Evolutionary conservation across 2,888 invertebrate species (phyloP).

Genomic region (Tridacna gigas): DNA sequence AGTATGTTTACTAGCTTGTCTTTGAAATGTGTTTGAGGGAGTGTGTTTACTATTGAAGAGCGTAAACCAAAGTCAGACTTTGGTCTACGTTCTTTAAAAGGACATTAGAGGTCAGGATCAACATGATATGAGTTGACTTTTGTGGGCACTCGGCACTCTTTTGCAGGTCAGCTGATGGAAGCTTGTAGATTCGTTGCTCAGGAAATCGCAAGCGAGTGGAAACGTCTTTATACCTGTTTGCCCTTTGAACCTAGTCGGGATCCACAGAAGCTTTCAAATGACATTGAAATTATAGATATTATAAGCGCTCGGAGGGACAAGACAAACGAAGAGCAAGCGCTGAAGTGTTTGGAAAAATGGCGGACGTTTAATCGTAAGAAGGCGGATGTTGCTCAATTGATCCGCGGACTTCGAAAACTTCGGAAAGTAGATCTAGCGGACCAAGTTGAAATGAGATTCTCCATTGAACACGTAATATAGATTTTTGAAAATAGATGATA

Average conservation of each 20-base stretch:
- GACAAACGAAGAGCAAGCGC: slow-evolving; percentile 74
- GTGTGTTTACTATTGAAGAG: too few species aligned
- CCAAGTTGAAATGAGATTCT: slow-evolving; percentile 72
- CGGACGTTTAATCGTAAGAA: slow-evolving; percentile 71
- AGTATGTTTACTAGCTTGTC: too few species aligned
- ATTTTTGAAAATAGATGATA: too few species aligned
- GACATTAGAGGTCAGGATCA: too few species aligned
- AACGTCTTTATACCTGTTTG: slow-evolving; percentile 74
- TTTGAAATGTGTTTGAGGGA: too few species aligned
- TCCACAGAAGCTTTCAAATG: slow-evolving; percentile 66
- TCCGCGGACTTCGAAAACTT: slow-evolving; percentile 71
- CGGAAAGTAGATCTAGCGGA: slow-evolving; percentile 72
- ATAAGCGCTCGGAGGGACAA: slow-evolving; percentile 72
- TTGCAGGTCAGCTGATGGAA: slow-evolving; percentile 72
- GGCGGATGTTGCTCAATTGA: slow-evolving; percentile 73
- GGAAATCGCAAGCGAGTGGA: slow-evolving; percentile 78
- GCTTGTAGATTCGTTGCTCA: slow-evolving; percentile 77
- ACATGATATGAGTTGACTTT: too few species aligned
- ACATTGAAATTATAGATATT: slow-evolving; percentile 76
- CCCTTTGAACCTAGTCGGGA: slow-evolving; percentile 79
- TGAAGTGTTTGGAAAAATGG: slow-evolving; percentile 79
- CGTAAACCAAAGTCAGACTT: too few species aligned
- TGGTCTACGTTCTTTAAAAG: too few species aligned
- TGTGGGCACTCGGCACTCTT: too few species aligned
- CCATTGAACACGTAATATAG: slow-evolving; percentile 61